phyloP scores from a whole-genome alignment of 2,888 invertebrate species.

The Ischnus inquisitorius region DNA sequence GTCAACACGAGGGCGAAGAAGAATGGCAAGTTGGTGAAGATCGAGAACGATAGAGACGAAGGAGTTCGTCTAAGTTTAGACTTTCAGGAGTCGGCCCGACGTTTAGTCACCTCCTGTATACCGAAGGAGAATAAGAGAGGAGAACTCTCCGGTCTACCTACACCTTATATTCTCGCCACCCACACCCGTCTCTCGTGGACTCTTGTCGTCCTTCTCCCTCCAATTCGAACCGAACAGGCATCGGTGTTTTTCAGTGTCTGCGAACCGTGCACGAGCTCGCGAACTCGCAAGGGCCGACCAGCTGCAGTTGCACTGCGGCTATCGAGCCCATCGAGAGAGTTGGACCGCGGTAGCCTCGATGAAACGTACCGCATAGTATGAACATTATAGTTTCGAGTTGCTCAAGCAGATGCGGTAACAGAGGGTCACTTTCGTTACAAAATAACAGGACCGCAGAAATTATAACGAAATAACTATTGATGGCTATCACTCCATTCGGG shows the following conservation, averaged over 20 bases:
- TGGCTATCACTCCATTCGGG: too few relatives aligned
- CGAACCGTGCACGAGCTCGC: conserved; percentile 34
- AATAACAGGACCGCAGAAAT: neutral
- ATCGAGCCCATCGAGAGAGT: conserved; percentile 41
- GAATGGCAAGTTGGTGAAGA: conserved; percentile 17
- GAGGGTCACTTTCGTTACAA: neutral
- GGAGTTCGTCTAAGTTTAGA: conserved; percentile 65
- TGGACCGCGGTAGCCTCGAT: conserved; percentile 39
- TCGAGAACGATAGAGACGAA: conserved; percentile 1
- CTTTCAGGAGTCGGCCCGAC: conserved; percentile 48
- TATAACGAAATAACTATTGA: neutral
- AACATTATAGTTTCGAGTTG: conserved; percentile 31
- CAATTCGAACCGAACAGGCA: conserved; percentile 23
- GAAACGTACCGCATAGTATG: conserved; percentile 32
- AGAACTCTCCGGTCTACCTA: conserved; percentile 42
- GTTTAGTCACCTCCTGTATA: conserved; percentile 51
- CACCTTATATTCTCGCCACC: conserved; percentile 63
- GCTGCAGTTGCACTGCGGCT: conserved; percentile 50
- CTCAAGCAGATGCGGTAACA: neutral
- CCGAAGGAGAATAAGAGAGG: conserved; percentile 4
- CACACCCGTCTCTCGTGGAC: conserved; percentile 47
- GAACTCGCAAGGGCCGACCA: conserved; percentile 29
- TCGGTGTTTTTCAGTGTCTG: conserved; percentile 31
- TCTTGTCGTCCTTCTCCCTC: neutral
- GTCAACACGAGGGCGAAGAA: conserved; percentile 24